Evolutionary conservation across 2,888 invertebrate species (phyloP).

Genomic region (Ormyrus pomaceus): DNA sequence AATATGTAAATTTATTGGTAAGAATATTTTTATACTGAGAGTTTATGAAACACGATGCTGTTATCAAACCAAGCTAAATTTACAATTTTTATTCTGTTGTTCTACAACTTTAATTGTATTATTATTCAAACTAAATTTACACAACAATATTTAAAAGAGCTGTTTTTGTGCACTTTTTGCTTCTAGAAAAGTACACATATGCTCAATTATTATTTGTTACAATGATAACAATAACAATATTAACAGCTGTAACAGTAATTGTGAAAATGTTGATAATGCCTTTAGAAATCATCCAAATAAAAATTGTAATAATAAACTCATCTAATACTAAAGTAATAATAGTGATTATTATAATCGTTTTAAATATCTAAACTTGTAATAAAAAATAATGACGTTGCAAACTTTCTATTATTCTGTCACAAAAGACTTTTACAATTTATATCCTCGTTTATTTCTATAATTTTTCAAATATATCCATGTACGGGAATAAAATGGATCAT

Average conservation of each 20-base stretch:
- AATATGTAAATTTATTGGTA: too few relatives aligned
- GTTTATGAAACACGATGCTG: too few relatives aligned
- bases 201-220: slow-evolving; percentile 29
- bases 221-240: slow-evolving; percentile 27
- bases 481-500: too few relatives aligned
- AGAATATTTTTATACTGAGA: too few relatives aligned
- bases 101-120: neutral
- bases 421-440: too few relatives aligned
- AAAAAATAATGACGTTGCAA: too few relatives aligned
- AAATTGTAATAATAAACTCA: neutral
- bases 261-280: slow-evolving; percentile 12
- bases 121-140: slow-evolving; percentile 1
- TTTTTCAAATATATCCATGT: too few relatives aligned
- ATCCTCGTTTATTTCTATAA: too few relatives aligned
- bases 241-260: slow-evolving; percentile 24
- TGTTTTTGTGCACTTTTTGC: slow-evolving; percentile 2
- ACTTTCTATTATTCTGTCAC: too few relatives aligned
- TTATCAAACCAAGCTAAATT: neutral
- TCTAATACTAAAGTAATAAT: neutral
- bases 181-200: slow-evolving; percentile 17
- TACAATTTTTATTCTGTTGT: neutral
- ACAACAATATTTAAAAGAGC: neutral
- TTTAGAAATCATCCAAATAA: slow-evolving; percentile 8
- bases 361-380: too few relatives aligned
- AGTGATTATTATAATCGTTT: neutral